A percentile compares a stretch with the other conserved stretches of the same genome.
These are phyloP conservation scores for Poliocrania exsul DNA, from an alignment of 2,797 vertebrate species.

Conservation along the genomic window DNA sequence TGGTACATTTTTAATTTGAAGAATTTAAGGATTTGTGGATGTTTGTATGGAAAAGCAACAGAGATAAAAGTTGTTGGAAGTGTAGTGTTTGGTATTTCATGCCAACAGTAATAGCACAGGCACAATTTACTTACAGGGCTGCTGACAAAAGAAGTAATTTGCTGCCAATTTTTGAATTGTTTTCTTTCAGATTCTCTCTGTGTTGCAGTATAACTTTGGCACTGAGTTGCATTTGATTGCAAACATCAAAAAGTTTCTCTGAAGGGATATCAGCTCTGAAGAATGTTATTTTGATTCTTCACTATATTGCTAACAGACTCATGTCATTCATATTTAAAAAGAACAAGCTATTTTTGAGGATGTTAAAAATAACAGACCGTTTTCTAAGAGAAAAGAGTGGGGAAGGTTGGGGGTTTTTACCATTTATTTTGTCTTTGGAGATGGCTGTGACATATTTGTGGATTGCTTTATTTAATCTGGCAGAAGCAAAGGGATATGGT, in stretches of 20 bases:
- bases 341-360: constrained; percentile 40
- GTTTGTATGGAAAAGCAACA: neutral
- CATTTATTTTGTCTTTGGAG: constrained; percentile 34
- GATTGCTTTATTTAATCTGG: constrained; percentile 34
- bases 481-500: constrained; percentile 5
- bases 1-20: neutral
- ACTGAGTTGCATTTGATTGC: constrained; percentile 34
- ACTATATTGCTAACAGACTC: constrained; percentile 28
- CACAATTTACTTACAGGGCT: constrained; percentile 19
- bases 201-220: constrained; percentile 43
- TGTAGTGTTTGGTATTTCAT: neutral
- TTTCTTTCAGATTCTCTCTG: constrained; percentile 41
- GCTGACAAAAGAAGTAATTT: constrained; percentile 38
- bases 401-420: neutral
- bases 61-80: constrained; percentile 29
- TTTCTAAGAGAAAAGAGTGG: constrained; percentile 26
- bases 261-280: constrained; percentile 11
- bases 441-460: neutral
- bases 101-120: constrained; percentile 18
- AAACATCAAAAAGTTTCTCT: constrained; percentile 56
- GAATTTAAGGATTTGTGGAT: neutral
- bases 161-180: constrained; percentile 40
- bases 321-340: constrained; percentile 26
- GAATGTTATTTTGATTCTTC: constrained; percentile 8
- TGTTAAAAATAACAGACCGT: constrained; percentile 26